A percentile compares a stretch with the other conserved stretches of the same genome.
Conservation (phyloP, 2,113 vertebrate genomes). For the Labeo rohita region DNA sequence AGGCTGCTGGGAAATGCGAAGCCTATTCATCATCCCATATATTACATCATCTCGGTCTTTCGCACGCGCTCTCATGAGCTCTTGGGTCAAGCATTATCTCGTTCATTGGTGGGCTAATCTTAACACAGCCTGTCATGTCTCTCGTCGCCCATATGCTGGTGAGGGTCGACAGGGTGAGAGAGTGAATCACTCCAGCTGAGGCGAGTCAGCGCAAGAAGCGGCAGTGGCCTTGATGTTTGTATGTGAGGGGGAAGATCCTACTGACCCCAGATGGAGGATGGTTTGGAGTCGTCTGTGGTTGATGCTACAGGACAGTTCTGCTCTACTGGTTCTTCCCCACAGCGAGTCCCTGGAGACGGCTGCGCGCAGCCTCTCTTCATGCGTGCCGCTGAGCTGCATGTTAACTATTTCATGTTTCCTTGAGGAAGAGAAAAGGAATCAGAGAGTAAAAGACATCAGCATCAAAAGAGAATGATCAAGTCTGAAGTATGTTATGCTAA, state of each 20-base stretch:
- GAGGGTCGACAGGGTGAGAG: not conserved
- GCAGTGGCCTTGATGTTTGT: constrained; percentile 28
- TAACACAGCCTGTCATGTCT: constrained; percentile 3
- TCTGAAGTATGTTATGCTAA: not conserved
- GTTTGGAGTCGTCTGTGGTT: constrained; percentile 32
- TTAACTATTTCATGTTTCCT: constrained; percentile 25
- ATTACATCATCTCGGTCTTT: not conserved
- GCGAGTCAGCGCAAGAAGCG: constrained; percentile 5
- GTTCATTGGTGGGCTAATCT: constrained; percentile 29
- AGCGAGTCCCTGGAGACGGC: constrained; percentile 29
- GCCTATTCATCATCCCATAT: constrained; percentile 11
- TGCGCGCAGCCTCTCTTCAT: constrained; percentile 10
- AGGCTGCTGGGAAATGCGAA: not conserved
- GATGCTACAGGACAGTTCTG: constrained; percentile 46
- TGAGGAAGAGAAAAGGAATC: constrained; percentile 8
- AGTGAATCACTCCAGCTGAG: constrained; percentile 30
- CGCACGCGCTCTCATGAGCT: not conserved
- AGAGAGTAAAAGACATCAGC: not conserved
- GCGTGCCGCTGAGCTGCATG: constrained; percentile 9
- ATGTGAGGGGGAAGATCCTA: constrained; percentile 9
- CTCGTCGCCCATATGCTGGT: constrained; percentile 1
- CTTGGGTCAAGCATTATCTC: constrained; percentile 25
- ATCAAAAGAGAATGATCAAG: constrained; percentile 10
- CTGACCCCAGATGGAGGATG: constrained; percentile 39
- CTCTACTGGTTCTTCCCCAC: constrained; percentile 39